Evolutionary conservation across 1,140 invertebrate genomes (phyloP).

Genomic region (Caenorhabditis remanei): DNA sequence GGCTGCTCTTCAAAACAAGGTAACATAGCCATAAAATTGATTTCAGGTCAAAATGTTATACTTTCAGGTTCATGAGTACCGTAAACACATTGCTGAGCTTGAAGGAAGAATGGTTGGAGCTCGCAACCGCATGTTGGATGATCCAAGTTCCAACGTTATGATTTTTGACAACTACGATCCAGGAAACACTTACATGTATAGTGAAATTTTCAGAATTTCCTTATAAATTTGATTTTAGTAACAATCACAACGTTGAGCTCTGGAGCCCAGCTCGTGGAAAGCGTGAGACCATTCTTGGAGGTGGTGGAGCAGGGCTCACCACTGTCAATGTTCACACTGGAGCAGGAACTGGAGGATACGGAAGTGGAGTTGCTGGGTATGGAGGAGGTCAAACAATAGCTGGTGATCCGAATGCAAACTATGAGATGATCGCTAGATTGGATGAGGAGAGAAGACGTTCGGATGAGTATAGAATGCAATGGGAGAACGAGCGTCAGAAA

Average conservation of each 20-base stretch:
- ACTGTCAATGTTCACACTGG: constrained; percentile 58
- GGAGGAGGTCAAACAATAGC: constrained; percentile 45
- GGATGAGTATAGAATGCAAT: constrained; percentile 74
- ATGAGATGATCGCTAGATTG: constrained; percentile 72
- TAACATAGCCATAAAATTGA: not conserved
- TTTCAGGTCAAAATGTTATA: not conserved
- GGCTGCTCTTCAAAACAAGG: constrained; percentile 75
- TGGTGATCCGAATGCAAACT: constrained; percentile 75
- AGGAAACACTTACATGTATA: constrained; percentile 50
- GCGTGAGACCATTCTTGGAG: constrained; percentile 22
- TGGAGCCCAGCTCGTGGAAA: constrained; percentile 57
- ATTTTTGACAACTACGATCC: constrained; percentile 58
- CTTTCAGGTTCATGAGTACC: constrained; percentile 74
- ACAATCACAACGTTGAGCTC: constrained; percentile 38
- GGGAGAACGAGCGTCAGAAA: constrained; percentile 73
- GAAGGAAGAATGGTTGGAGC: constrained; percentile 70
- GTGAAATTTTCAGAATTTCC: not conserved
- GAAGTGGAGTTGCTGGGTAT: constrained; percentile 59
- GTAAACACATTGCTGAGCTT: constrained; percentile 75
- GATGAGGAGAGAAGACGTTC: constrained; percentile 76
- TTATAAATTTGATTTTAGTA: constrained; percentile 20
- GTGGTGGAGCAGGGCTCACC: constrained; percentile 45
- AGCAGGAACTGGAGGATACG: constrained; percentile 17
- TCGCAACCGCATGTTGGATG: constrained; percentile 55
- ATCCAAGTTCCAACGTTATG: constrained; percentile 60